Conservation (phyloP, 2,113 vertebrate species). For the Epinephelus moara region DNA sequence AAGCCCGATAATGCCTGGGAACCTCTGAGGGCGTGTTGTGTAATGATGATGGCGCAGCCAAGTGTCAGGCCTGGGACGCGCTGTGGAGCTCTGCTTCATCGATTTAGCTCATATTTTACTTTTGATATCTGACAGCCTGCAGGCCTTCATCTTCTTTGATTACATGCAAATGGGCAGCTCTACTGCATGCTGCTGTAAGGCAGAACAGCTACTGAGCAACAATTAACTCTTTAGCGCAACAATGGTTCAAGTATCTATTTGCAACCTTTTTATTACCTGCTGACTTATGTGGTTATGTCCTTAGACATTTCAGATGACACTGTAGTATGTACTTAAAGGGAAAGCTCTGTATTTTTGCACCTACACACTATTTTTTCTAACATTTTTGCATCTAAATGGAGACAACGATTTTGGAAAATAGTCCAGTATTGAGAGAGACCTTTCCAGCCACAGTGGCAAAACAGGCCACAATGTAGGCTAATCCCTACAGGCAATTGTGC, state of each 20-base stretch:
- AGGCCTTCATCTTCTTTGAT: conserved; percentile 31
- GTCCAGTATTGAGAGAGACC: too few relatives aligned
- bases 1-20: conserved; percentile 49
- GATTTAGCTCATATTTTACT: conserved; percentile 34
- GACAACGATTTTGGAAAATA: too few relatives aligned
- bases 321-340: not conserved
- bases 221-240: not conserved
- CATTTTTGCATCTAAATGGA: too few relatives aligned
- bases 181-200: not conserved
- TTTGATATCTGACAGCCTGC: conserved; percentile 1
- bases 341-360: too few relatives aligned
- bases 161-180: conserved; percentile 28
- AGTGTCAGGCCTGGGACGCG: conserved; percentile 27
- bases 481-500: too few relatives aligned
- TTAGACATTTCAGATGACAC: not conserved
- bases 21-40: conserved; percentile 68
- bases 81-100: conserved; percentile 30
- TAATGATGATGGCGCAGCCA: conserved; percentile 64
- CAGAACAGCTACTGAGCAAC: not conserved
- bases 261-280: not conserved
- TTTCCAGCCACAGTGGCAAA: too few relatives aligned
- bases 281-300: not conserved
- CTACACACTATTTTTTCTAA: too few relatives aligned
- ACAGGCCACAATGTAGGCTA: too few relatives aligned
- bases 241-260: not conserved